A percentile compares a stretch with the other conserved stretches of the same genome.
phyloP scores from a whole-genome alignment of 2,113 vertebrate genomes.

The Cyanoramphus novaezelandiae region DNA sequence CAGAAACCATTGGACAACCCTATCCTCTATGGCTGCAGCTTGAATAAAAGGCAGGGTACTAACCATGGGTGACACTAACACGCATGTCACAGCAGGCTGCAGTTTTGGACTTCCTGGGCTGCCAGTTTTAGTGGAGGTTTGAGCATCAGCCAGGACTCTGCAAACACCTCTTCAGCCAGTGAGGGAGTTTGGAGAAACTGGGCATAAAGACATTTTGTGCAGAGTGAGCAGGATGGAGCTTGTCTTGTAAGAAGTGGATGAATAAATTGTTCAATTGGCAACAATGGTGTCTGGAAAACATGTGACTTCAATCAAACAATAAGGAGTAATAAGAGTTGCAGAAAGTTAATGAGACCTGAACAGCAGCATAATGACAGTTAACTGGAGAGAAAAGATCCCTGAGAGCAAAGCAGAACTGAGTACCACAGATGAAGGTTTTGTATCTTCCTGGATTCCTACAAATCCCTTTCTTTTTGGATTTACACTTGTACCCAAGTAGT shows the following conservation, averaged over 20 bases:
- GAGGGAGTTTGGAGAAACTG: not conserved
- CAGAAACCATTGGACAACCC: not conserved
- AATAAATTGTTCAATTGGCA: not conserved
- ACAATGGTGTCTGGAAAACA: not conserved
- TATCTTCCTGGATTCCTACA: not conserved
- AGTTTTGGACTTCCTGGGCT: not conserved
- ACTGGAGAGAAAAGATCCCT: constrained; percentile 27
- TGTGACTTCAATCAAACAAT: not conserved
- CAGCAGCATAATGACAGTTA: constrained; percentile 23
- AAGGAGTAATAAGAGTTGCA: not conserved
- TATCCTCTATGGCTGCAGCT: not conserved
- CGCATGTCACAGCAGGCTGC: not conserved
- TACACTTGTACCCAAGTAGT: not conserved
- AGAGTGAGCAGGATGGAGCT: not conserved
- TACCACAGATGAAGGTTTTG: not conserved
- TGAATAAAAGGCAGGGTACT: not conserved
- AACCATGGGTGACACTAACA: not conserved
- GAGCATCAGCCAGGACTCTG: not conserved
- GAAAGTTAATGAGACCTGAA: constrained; percentile 20
- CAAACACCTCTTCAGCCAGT: not conserved
- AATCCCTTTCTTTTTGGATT: not conserved
- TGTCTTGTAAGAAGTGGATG: not conserved
- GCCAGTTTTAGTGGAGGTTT: not conserved
- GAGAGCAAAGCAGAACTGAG: not conserved
- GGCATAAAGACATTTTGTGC: not conserved